A percentile compares a stretch with the other conserved stretches of the same genome.
These are phyloP conservation scores for Caenorhabditis sp. DNA, from an alignment of 2,888 invertebrate species.

Conservation along the genomic window DNA sequence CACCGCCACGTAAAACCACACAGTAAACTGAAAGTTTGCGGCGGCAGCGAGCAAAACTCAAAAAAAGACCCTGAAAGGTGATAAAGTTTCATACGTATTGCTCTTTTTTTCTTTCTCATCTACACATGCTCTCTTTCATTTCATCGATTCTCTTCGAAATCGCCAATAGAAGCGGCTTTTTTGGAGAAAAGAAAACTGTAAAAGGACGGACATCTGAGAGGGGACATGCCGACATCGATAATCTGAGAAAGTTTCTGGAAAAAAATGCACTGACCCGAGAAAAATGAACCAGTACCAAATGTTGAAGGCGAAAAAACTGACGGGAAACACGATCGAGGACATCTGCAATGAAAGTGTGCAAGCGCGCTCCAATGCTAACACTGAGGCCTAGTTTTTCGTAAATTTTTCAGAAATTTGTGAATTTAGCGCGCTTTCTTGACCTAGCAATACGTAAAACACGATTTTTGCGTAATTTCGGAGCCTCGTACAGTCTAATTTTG, in stretches of 20 bases:
- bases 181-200: conserved; percentile 56
- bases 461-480: not conserved
- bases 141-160: not conserved
- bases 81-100: not conserved
- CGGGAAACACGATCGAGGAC: conserved; percentile 76
- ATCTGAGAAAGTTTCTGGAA: not conserved
- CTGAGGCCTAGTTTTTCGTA: too few species aligned
- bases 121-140: conserved; percentile 11
- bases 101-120: conserved; percentile 1
- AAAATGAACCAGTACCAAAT: conserved; percentile 79
- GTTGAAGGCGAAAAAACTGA: conserved; percentile 77
- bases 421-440: not conserved
- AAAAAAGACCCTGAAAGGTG: not conserved
- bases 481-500: not conserved
- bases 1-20: not conserved
- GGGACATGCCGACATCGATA: not conserved
- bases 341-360: conserved; percentile 71
- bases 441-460: too few species aligned
- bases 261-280: conserved; percentile 70
- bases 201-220: conserved; percentile 2
- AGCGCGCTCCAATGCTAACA: too few species aligned
- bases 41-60: not conserved
- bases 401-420: not conserved
- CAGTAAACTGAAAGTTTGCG: conserved; percentile 3
- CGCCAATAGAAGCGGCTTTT: conserved; percentile 9